Evolutionary conservation across 1,140 invertebrate species (phyloP).

Genomic region (Hylaeus anthracinus): DNA sequence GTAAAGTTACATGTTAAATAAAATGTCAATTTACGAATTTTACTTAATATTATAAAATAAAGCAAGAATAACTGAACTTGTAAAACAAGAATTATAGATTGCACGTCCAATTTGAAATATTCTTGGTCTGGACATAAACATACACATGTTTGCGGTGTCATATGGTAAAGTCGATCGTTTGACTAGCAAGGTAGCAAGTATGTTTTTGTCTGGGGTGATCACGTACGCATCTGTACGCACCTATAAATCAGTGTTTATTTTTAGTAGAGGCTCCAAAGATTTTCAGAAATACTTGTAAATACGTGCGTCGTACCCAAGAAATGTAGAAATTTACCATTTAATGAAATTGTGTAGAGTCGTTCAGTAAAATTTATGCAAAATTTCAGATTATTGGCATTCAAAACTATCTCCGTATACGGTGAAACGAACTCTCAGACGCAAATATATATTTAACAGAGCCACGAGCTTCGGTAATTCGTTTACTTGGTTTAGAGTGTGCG

Average conservation of each 20-base stretch:
- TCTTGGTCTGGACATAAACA: background rate
- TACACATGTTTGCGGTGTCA: constrained; percentile 10
- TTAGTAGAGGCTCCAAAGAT: constrained; percentile 48
- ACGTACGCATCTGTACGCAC: constrained; percentile 48
- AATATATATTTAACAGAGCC: constrained; percentile 17
- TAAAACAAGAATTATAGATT: background rate
- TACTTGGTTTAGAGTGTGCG: constrained; percentile 11
- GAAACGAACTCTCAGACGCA: constrained; percentile 21
- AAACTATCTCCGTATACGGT: constrained; percentile 22
- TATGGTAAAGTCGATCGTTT: constrained; percentile 49
- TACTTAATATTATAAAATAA: background rate
- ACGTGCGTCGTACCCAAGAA: constrained; percentile 5
- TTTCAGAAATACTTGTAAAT: constrained; percentile 46
- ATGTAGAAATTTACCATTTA: constrained; percentile 1
- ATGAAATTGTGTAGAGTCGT: background rate
- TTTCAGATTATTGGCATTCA: background rate
- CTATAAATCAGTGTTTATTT: constrained; percentile 67
- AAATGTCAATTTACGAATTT: background rate
- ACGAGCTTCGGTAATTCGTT: constrained; percentile 30
- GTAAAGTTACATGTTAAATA: background rate
- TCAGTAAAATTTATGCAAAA: background rate
- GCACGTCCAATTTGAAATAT: constrained; percentile 9
- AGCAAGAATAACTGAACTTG: background rate
- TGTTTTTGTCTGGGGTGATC: constrained; percentile 57
- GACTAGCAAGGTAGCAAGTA: constrained; percentile 60